Evolutionary conservation across 2,797 vertebrate genomes (phyloP), one percentile per base, ranked within the genome.

Genomic region (Leuciscus waleckii): DNA sequence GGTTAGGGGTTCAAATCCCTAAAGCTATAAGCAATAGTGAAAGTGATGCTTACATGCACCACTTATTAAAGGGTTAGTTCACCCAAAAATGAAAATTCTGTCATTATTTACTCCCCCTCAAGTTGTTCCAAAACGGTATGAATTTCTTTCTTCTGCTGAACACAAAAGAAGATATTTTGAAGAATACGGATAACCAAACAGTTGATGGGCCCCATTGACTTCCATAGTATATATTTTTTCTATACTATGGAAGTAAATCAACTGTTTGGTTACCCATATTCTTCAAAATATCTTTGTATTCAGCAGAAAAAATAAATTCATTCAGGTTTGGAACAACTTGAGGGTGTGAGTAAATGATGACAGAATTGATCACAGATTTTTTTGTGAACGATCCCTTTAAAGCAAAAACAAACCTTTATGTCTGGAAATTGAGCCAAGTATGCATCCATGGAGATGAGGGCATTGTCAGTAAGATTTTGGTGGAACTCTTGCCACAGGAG

Each of bases 371-470:
- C 46, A 49, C 4, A 14, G 0, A 58, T 11, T n/a, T n/a, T n/a
- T n/a, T 8, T 10, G 56, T n/a, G 56, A n/a, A n/a, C 9, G 10
- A 58, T n/a, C 3, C 9, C 56, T 58, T 58, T 76, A 56, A 76
- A 41, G 23, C 35, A 46, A 65, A 26, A 83, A 43, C 68, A 94
- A 89, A 99, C 98, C 96, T 98, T 99, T 81, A 99, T 97, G 46
- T 99, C 98, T 7, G 98, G 97, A 86, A 99, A 98, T 88, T 98
- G 97, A 84, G 95, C 92, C 89, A 99, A 95, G 92, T 99, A 99
- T 0, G 96, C 95, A 91, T 99, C 98, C 96, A 99, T 93, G 35
- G 94, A 93, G 79, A 94, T 90, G 81, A 98, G 78, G 0, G 97
- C 96, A 88, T 96, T 96, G 91, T 99, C 98, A 26, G 96, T 93